A percentile compares a stretch with the other conserved stretches of the same genome.
These are phyloP conservation scores for Theretra japonica DNA, from an alignment of 2,888 invertebrate genomes.

Conservation along the genomic window DNA sequence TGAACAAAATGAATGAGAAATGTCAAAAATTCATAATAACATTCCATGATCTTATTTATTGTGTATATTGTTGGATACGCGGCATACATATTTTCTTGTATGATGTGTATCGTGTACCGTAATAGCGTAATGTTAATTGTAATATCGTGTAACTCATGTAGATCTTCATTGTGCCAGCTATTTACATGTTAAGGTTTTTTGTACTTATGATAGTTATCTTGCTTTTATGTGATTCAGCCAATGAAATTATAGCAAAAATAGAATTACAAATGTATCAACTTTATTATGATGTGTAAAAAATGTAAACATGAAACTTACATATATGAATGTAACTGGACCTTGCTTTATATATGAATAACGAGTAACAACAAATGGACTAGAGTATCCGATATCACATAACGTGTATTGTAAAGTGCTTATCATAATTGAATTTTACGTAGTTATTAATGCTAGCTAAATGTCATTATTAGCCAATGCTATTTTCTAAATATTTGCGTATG, in stretches of 20 bases:
- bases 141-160: conserved; percentile 76
- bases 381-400: conserved; percentile 66
- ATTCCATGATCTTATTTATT: conserved; percentile 85
- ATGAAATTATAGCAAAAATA: conserved; percentile 81
- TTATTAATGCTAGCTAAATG: conserved; percentile 80
- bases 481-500: conserved; percentile 81
- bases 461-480: conserved; percentile 83
- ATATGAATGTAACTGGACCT: conserved; percentile 50
- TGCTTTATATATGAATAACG: conserved; percentile 52
- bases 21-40: conserved; percentile 73
- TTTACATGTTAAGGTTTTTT: conserved; percentile 79
- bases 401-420: conserved; percentile 75
- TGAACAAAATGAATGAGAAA: conserved; percentile 49
- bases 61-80: conserved; percentile 79
- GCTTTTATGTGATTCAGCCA: conserved; percentile 61
- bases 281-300: conserved; percentile 73
- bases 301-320: conserved; percentile 65
- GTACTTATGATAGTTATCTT: conserved; percentile 81
- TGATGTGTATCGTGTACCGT: conserved; percentile 59
- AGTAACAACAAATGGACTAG: conserved; percentile 4
- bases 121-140: conserved; percentile 70
- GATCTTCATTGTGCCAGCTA: conserved; percentile 84
- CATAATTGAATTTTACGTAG: conserved; percentile 74
- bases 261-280: conserved; percentile 48
- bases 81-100: conserved; percentile 82